These are phyloP conservation scores for Trididemnum nubilum DNA, from an alignment of 23 tunicate genomes.

Conservation along the genomic window DNA sequence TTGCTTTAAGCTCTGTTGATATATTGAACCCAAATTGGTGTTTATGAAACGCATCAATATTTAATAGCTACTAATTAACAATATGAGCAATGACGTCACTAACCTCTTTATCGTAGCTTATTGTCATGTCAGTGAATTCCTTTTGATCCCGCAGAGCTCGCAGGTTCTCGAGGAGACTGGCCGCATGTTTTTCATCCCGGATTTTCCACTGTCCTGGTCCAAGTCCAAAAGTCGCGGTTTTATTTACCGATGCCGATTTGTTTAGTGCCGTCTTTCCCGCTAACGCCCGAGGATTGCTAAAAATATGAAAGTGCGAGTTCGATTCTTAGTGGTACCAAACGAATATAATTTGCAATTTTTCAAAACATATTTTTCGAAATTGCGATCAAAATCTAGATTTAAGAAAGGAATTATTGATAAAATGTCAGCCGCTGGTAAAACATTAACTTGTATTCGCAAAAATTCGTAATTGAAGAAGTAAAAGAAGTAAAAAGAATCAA, in stretches of 20 bases:
- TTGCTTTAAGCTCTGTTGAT: too few species aligned
- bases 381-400: background rate
- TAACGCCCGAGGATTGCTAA: background rate
- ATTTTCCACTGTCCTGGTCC: constrained; percentile 63
- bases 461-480: too few species aligned
- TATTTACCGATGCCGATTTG: constrained; percentile 31
- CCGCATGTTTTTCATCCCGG: constrained; percentile 39
- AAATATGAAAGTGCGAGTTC: background rate
- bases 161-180: constrained; percentile 13
- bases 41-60: too few species aligned
- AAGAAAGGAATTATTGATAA: too few species aligned
- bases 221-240: constrained; percentile 40
- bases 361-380: background rate
- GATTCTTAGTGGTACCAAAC: too few species aligned
- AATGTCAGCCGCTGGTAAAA: too few species aligned
- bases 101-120: constrained; percentile 41
- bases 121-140: constrained; percentile 46
- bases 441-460: too few species aligned
- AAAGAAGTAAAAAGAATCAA: background rate
- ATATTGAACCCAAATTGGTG: too few species aligned
- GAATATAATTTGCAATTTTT: background rate
- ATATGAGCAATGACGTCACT: too few species aligned
- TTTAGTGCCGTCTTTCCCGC: background rate
- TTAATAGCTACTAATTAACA: too few species aligned
- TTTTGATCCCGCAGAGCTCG: constrained; percentile 24